Percentiles rank a stretch among this genome's conserved stretches.
Evolutionary conservation across 2,888 invertebrate genomes (phyloP).

Genomic region (Oscheius onirici): DNA sequence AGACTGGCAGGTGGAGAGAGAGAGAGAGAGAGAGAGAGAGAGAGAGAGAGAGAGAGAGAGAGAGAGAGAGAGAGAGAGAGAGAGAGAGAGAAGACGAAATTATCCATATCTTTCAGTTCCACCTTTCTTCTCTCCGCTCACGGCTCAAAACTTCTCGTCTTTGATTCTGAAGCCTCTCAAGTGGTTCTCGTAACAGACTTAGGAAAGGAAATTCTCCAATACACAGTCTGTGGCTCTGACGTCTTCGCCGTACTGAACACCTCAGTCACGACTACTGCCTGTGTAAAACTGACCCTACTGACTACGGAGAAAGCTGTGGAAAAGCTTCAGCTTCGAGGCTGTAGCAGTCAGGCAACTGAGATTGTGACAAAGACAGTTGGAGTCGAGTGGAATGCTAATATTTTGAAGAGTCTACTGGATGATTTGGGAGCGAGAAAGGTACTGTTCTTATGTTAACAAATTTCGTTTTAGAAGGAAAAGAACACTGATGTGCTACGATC

Average conservation of each 20-base stretch:
- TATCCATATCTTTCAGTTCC: background rate
- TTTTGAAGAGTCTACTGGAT: background rate
- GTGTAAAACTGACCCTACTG: slow-evolving; percentile 52
- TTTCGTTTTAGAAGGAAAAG: slow-evolving; percentile 21
- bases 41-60: background rate
- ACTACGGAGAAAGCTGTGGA: slow-evolving; percentile 41
- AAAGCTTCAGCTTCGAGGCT: slow-evolving; percentile 36
- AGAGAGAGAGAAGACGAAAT: background rate
- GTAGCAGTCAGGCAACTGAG: slow-evolving; percentile 22
- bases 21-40: too few relatives aligned
- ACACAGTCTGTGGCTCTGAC: slow-evolving; percentile 47
- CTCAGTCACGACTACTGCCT: slow-evolving; percentile 32
- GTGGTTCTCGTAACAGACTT: slow-evolving; percentile 35
- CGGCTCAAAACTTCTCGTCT: slow-evolving; percentile 36
- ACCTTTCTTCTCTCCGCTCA: slow-evolving; percentile 35
- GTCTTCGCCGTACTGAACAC: slow-evolving; percentile 50
- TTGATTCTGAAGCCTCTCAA: slow-evolving; percentile 43
- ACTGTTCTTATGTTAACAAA: background rate
- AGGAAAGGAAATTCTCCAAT: slow-evolving; percentile 43
- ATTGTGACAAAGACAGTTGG: slow-evolving; percentile 8
- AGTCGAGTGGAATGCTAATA: background rate
- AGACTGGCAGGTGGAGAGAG: background rate
- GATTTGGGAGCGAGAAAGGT: background rate
- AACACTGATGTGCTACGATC: background rate
- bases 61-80: background rate